These are phyloP conservation scores for Gorilla gorilla DNA, from an alignment of 2,113 vertebrate genomes.

Conservation along the genomic window DNA sequence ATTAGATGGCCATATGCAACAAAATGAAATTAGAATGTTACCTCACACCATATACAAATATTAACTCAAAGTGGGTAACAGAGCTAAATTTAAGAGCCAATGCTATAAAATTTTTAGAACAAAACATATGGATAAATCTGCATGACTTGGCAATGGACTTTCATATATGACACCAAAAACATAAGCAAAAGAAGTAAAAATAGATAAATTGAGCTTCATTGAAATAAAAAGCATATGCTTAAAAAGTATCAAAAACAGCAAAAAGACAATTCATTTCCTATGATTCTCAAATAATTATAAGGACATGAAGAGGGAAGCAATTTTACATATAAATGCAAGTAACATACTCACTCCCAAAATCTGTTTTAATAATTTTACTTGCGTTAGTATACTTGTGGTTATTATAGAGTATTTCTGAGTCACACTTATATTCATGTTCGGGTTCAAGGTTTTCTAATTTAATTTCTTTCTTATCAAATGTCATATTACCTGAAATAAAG, in stretches of 20 bases:
- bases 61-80: neutral
- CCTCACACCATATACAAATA: neutral
- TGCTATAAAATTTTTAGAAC: neutral
- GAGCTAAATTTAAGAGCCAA: neutral
- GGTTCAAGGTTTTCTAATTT: fast-evolving
- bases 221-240: neutral
- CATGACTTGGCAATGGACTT: neutral
- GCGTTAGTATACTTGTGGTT: fast-evolving
- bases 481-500: fast-evolving
- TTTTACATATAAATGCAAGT: neutral
- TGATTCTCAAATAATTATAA: neutral
- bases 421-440: fast-evolving
- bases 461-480: fast-evolving
- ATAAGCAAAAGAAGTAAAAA: neutral
- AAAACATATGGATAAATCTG: neutral
- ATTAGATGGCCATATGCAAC: neutral
- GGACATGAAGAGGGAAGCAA: neutral
- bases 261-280: neutral
- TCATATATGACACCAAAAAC: neutral
- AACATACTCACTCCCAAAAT: slow-evolving; percentile 82
- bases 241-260: neutral
- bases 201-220: neutral
- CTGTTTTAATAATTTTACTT: fast-evolving
- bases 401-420: fast-evolving
- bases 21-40: neutral